phyloP scores from a whole-genome alignment of 2,113 vertebrate genomes.

The Tragelaphus scriptus region DNA sequence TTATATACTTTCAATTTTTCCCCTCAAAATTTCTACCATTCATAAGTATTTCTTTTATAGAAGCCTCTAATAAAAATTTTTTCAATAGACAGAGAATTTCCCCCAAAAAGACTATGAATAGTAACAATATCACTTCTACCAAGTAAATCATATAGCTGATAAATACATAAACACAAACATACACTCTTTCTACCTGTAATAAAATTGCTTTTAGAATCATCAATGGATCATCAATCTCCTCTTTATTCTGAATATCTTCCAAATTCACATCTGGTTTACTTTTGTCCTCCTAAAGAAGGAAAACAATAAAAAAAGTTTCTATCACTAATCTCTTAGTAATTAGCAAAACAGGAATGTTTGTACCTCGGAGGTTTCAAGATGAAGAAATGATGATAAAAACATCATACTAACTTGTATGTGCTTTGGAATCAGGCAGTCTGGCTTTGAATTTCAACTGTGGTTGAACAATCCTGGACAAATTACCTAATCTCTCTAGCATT shows the following conservation, averaged over 20 bases:
- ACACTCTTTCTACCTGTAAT: conserved; percentile 82
- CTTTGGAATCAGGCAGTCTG: background rate
- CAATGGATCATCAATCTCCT: conserved; percentile 84
- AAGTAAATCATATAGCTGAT: background rate
- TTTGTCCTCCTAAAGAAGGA: conserved; percentile 82
- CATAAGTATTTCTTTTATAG: background rate
- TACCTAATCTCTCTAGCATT: background rate
- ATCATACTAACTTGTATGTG: background rate
- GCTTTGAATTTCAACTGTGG: background rate
- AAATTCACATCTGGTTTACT: conserved; percentile 69
- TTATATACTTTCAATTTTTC: background rate
- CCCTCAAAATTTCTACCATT: background rate
- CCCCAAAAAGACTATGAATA: background rate
- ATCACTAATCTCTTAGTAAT: background rate
- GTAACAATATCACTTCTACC: background rate
- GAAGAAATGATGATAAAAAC: background rate
- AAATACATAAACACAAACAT: background rate
- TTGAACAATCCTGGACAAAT: background rate
- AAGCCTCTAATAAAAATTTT: background rate
- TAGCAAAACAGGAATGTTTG: background rate
- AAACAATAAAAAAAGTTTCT: conserved; percentile 23
- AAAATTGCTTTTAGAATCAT: conserved; percentile 83
- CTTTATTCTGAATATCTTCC: conserved; percentile 66
- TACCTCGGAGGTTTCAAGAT: background rate
- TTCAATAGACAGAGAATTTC: background rate